Evolutionary conservation across 2,797 vertebrate species (phyloP), one percentile per base, ranked within the genome.

Genomic region (Manis pentadactyla): DNA sequence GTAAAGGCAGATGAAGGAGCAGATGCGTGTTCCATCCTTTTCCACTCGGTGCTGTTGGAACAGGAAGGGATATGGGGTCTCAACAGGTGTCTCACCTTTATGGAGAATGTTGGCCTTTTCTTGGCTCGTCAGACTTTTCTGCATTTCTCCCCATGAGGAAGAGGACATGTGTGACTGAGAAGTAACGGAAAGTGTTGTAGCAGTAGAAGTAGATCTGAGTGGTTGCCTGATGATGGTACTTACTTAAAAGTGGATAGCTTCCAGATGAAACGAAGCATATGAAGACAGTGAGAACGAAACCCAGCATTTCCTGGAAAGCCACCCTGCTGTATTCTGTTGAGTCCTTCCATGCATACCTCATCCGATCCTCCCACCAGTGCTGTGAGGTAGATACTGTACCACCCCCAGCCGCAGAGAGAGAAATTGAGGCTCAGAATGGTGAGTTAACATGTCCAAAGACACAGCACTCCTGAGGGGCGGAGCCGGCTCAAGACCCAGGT

Each of bases 91-190:
- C n/a, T 90, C 61, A 12, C n/a, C 17, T 57, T 63, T 7, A 5
- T 25, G 34, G 27, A 4, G 31, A 42, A 49, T 4, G 2, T 5
- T 21, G 31, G 25, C n/a, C 11, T 88, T 94, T 42, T 15, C 71
- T 93, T 84, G 49, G 12, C 27, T 57, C 75, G 92, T 81, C 25
- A 53, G 5, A 73, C n/a, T 93, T 95, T 79, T 68, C 39, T 78
- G 49, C 0, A 1, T 89, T 83, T 82, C n/a, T 94, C 74, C 51
- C 46, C 90, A 86, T 96, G 23, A 51, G 42, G 49, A 93, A 81
- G 83, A 71, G 25, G 86, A 1, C 39, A 55, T 91, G 87, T 94
- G 39, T 90, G 10, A 57, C 71, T n/a, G 23, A 90, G 14, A 79
- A 39, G 31, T 51, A 68, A 77, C 39, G 49, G 23, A 34, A 88